Percentiles rank a stretch among this genome's conserved stretches.
phyloP scores from a whole-genome alignment of 2,888 invertebrate species.

The Abrostola tripartita region DNA sequence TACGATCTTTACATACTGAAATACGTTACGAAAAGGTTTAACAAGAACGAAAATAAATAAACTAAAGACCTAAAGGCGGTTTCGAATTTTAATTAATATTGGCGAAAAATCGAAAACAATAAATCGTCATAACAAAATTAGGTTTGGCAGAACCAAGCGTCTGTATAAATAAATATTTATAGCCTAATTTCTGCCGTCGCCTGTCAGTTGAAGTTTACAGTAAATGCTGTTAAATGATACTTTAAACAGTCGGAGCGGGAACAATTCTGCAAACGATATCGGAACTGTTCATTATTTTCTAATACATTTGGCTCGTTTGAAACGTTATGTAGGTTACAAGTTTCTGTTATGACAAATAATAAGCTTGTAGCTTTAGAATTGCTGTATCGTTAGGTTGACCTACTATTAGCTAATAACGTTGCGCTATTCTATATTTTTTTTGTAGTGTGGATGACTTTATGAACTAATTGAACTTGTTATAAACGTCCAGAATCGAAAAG shows the following conservation, averaged over 20 bases:
- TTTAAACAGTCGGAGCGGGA: constrained; percentile 36
- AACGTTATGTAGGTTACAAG: constrained; percentile 5
- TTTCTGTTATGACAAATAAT: background rate
- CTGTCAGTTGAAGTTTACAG: constrained; percentile 32
- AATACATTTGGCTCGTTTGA: constrained; percentile 33
- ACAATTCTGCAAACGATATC: constrained; percentile 36
- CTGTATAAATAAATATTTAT: constrained; percentile 4
- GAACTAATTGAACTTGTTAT: no score
- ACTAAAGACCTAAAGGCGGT: no score
- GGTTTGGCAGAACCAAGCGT: background rate
- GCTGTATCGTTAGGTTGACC: no score
- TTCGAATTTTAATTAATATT: no score
- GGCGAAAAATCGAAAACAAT: background rate
- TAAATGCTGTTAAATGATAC: constrained; percentile 27
- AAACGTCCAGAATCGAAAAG: no score
- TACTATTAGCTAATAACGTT: no score
- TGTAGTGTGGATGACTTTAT: no score
- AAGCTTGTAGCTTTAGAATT: constrained; percentile 9
- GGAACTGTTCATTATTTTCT: constrained; percentile 44
- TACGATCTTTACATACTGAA: no score
- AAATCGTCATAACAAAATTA: background rate
- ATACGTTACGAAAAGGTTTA: no score
- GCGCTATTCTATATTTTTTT: no score
- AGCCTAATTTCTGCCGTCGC: background rate
- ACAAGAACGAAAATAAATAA: no score